Conservation (phyloP, 1,140 invertebrate species). For the Bombus soroeensis region DNA sequence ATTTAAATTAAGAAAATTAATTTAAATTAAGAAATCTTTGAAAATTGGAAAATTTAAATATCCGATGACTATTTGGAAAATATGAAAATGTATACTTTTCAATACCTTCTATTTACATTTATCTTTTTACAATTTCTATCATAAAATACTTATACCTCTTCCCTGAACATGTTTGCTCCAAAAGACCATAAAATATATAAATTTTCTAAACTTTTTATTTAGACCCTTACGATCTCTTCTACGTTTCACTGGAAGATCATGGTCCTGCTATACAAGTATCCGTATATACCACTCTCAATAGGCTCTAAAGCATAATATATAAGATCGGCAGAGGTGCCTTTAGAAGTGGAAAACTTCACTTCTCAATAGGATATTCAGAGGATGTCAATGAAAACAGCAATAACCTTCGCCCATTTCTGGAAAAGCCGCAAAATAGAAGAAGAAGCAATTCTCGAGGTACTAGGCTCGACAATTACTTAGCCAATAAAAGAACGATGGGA, state of each 20-base stretch:
- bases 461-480: conserved; percentile 81
- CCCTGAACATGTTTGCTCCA: no score
- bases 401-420: conserved; percentile 72
- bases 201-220: neutral
- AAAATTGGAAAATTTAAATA: neutral
- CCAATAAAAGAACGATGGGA: conserved; percentile 74
- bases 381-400: conserved; percentile 78
- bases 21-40: no score
- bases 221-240: neutral
- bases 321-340: neutral
- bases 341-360: conserved; percentile 37
- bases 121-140: no score
- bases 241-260: neutral
- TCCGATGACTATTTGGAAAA: no score
- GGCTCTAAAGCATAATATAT: neutral
- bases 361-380: conserved; percentile 40
- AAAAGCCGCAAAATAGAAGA: conserved; percentile 77
- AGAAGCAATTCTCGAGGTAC: conserved; percentile 70
- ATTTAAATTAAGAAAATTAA: no score
- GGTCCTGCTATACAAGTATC: no score
- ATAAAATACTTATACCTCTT: no score
- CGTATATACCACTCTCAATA: neutral
- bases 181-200: neutral
- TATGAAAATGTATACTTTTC: no score
- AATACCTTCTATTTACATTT: no score